A percentile compares a stretch with the other conserved stretches of the same genome.
Evolutionary conservation across 2,888 invertebrate genomes (phyloP).

Genomic region (Archaeoteleia sp.): DNA sequence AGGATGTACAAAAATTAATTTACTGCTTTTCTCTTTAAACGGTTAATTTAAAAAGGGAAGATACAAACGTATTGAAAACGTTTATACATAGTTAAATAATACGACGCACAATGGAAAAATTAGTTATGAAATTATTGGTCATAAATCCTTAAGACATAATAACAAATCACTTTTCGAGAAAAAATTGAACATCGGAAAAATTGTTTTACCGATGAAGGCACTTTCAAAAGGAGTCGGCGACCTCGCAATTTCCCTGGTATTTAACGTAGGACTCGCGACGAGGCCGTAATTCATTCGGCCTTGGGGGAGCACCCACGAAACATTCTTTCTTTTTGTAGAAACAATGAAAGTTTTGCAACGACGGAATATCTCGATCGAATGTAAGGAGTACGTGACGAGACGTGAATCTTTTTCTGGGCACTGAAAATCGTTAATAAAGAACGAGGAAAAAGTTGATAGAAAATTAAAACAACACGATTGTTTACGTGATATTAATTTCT

Average conservation of each 20-base stretch:
- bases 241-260: conserved; percentile 31
- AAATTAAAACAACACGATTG: too few species aligned
- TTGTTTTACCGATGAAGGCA: not conserved
- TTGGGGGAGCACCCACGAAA: conserved; percentile 43
- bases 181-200: conserved; percentile 1
- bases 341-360: conserved; percentile 39
- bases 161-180: not conserved
- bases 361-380: conserved; percentile 32
- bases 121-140: not conserved
- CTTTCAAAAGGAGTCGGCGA: conserved; percentile 25
- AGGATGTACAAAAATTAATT: too few species aligned
- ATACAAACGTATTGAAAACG: too few species aligned
- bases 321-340: conserved; percentile 33
- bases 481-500: too few species aligned
- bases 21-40: too few species aligned
- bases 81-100: too few species aligned
- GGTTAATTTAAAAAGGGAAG: too few species aligned
- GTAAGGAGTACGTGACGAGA: not conserved
- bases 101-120: not conserved
- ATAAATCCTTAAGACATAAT: not conserved
- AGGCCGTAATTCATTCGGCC: conserved; percentile 30
- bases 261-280: conserved; percentile 19
- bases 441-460: too few species aligned
- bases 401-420: too few species aligned
- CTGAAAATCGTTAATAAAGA: too few species aligned